These are phyloP conservation scores for Enteromius radiatus DNA, from an alignment of 2,797 vertebrate species.

Conservation along the genomic window DNA sequence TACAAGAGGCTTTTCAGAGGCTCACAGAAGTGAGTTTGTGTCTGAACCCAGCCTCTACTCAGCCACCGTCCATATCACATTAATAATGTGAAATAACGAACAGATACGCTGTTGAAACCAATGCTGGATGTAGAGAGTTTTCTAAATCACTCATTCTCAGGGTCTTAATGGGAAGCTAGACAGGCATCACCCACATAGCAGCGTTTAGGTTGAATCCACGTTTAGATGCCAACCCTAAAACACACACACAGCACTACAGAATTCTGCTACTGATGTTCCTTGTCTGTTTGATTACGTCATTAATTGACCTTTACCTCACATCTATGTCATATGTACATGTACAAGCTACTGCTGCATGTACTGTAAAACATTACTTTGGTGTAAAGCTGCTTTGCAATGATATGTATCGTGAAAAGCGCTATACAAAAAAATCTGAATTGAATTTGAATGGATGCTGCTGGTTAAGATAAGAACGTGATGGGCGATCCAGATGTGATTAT, in stretches of 20 bases:
- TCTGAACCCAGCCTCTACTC: background rate
- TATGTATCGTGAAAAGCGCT: no score
- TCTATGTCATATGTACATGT: no score
- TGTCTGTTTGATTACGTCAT: no score
- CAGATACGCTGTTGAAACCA: background rate
- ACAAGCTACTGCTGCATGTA: no score
- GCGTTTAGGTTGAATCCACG: background rate
- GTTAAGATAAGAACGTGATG: background rate
- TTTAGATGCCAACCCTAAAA: no score
- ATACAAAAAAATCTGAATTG: no score
- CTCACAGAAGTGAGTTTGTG: slow-evolving; percentile 68
- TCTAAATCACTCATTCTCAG: slow-evolving; percentile 4
- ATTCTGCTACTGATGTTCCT: no score
- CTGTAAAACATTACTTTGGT: no score
- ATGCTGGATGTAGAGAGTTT: background rate
- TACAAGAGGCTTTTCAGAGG: slow-evolving; percentile 71
- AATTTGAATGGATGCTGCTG: no score
- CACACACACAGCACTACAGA: no score
- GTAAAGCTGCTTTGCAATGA: no score
- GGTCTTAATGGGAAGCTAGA: background rate
- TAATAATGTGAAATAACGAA: background rate
- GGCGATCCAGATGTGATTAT: background rate
- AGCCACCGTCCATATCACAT: background rate
- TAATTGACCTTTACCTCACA: no score
- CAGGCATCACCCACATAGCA: background rate